Evolutionary conservation across 2,113 vertebrate genomes (phyloP), one percentile per base, ranked within the genome.

Genomic region (Nycticryphes semicollaris): DNA sequence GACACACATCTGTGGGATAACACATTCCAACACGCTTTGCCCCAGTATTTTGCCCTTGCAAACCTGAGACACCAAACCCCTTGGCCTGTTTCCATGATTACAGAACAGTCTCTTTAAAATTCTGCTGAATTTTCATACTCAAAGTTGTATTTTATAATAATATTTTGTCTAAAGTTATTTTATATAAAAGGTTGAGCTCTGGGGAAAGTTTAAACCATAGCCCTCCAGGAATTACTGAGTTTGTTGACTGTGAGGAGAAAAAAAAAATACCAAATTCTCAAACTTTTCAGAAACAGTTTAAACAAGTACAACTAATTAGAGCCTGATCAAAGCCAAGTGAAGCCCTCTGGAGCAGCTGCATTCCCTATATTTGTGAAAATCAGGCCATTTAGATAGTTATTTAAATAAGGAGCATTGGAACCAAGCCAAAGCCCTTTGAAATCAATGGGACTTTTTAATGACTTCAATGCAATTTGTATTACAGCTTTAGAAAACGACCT

Each of bases 281-380:
- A 89, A 94, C 60, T 89, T 90, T 90, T 92, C 7, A 75, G 60
- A 90, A 90, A 68, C 45, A 95, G 82, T 93, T 96, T 81, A 87
- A 95, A 91, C 56, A 90, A 96, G 64, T 75, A 75, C 43, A 93
- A 70, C 64, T 93, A 95, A 94, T 96, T 96, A 93, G 79, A 81
- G 86, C 12, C 73, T 87, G 94, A 96, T 96, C 92, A 97, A 96
- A 96, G 90, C 80, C 43, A 80, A 94, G 66, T 27, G 41, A 96
- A 91, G 56, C 91, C 90, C 90, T 92, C 69, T 78, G 83, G 94
- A 92, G 69, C 86, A 96, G 73, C 90, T 93, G 88, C 76, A 90
- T 81, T 92, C 64, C 68, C 73, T 81, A 19, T 86, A 96, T 93
- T 93, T 13, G 13, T 72, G 57, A 95, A 96, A 95, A 95, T 84